Evolutionary conservation across 2,888 invertebrate species (phyloP).

Genomic region (Serripes groenlandicus): DNA sequence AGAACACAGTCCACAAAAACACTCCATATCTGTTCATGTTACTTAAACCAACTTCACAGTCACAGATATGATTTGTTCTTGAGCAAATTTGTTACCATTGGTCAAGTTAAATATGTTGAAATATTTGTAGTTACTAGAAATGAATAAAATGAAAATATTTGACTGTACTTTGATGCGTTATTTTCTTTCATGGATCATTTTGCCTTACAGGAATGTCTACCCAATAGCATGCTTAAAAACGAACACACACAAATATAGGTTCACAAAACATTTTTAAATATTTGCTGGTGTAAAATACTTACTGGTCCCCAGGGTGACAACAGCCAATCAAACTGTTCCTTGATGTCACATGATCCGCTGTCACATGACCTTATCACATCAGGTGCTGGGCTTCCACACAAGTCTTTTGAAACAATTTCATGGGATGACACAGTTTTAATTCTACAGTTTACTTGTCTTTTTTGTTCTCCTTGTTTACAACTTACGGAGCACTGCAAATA

Average conservation of each 20-base stretch:
- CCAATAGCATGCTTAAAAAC: background rate
- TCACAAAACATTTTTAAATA: conserved; percentile 2
- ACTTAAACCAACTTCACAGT: too few relatives aligned
- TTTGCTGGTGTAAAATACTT: conserved; percentile 44
- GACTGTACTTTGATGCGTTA: too few relatives aligned
- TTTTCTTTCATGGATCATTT: background rate
- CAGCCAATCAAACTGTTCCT: conserved; percentile 72
- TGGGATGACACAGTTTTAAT: conserved; percentile 53
- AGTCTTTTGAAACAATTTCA: conserved; percentile 54
- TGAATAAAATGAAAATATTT: too few relatives aligned
- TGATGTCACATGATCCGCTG: conserved; percentile 63
- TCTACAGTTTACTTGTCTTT: conserved; percentile 89
- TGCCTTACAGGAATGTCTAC: background rate
- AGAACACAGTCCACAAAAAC: too few relatives aligned
- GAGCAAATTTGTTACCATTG: too few relatives aligned
- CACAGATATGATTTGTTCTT: too few relatives aligned
- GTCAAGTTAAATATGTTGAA: too few relatives aligned
- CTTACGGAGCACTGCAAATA: conserved; percentile 89
- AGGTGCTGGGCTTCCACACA: conserved; percentile 63
- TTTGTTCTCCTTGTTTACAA: conserved; percentile 89
- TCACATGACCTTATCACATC: conserved; percentile 63
- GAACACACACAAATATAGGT: background rate
- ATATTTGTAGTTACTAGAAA: too few relatives aligned
- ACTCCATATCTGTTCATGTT: too few relatives aligned
- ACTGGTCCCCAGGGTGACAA: conserved; percentile 78